A percentile compares a stretch with the other conserved stretches of the same genome.
Evolutionary conservation across 2,797 vertebrate genomes (phyloP).

Genomic region (Petrocephalus sullivani): DNA sequence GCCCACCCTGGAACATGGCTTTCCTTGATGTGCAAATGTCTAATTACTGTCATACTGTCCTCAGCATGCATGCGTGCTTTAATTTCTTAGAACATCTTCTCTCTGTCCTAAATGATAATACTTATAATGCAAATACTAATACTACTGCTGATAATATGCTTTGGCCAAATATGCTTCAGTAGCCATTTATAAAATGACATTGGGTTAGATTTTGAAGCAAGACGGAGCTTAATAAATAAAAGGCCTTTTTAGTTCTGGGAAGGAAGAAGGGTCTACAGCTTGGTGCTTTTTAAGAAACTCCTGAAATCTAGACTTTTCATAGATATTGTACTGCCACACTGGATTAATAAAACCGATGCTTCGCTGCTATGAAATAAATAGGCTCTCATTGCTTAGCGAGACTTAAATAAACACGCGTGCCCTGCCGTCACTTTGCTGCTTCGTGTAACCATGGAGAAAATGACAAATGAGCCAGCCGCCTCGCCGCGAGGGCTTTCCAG

Average conservation of each 20-base stretch:
- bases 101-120: not conserved
- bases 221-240: not conserved
- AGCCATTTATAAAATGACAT: not conserved
- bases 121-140: not conserved
- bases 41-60: not conserved
- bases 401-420: not conserved
- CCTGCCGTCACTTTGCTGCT: not conserved
- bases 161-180: not conserved
- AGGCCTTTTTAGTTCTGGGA: not conserved
- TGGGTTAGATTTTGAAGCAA: not conserved
- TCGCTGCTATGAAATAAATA: not conserved
- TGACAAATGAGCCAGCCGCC: not conserved
- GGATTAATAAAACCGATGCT: not conserved
- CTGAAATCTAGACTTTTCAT: not conserved
- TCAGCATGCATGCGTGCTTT: not conserved
- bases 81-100: not conserved
- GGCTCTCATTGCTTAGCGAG: not conserved
- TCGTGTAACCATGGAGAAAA: not conserved
- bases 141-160: not conserved
- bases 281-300: not conserved
- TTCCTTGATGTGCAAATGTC: constrained; percentile 17
- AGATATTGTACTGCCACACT: not conserved
- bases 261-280: not conserved
- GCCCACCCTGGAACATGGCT: not conserved
- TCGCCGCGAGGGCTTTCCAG: not conserved